Evolutionary conservation across 2,797 vertebrate genomes (phyloP).

Genomic region (Philypnodon macrostomus): DNA sequence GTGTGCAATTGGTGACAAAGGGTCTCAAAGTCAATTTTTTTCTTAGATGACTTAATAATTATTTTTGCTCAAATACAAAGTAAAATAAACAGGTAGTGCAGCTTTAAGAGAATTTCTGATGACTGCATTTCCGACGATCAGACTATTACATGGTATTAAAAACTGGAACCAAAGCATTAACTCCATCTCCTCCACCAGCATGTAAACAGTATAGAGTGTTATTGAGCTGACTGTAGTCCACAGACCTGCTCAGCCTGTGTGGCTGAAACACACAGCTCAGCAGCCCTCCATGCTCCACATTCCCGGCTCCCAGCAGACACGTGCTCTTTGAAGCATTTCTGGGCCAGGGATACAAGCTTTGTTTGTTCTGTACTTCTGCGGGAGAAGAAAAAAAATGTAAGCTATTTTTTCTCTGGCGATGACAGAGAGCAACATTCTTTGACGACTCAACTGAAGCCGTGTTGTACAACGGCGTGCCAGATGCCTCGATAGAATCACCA

Average conservation of each 20-base stretch:
- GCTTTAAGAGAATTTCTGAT: too few relatives aligned
- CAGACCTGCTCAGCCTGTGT: conserved; percentile 63
- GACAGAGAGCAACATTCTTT: conserved; percentile 77
- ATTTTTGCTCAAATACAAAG: too few relatives aligned
- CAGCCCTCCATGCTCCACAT: conserved; percentile 78
- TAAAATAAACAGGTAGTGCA: too few relatives aligned
- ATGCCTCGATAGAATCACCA: conserved; percentile 76
- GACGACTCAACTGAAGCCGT: conserved; percentile 77
- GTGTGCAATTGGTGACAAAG: too few relatives aligned
- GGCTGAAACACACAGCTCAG: conserved; percentile 82
- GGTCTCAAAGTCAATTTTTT: too few relatives aligned
- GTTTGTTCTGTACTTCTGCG: conserved; percentile 79
- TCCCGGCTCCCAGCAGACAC: conserved; percentile 81
- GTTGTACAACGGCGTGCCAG: conserved; percentile 73
- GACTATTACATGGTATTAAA: too few relatives aligned
- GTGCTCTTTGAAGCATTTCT: conserved; percentile 82
- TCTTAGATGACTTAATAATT: too few relatives aligned
- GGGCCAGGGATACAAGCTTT: conserved; percentile 79
- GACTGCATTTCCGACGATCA: too few relatives aligned
- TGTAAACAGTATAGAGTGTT: background rate
- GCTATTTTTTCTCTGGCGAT: conserved; percentile 68
- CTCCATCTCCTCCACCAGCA: too few relatives aligned
- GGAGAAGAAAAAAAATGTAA: conserved; percentile 58
- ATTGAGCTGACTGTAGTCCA: conserved; percentile 29
- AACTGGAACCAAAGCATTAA: too few relatives aligned